phyloP scores from a whole-genome alignment of 2,888 invertebrate species.

The Drosophila mulleri region DNA sequence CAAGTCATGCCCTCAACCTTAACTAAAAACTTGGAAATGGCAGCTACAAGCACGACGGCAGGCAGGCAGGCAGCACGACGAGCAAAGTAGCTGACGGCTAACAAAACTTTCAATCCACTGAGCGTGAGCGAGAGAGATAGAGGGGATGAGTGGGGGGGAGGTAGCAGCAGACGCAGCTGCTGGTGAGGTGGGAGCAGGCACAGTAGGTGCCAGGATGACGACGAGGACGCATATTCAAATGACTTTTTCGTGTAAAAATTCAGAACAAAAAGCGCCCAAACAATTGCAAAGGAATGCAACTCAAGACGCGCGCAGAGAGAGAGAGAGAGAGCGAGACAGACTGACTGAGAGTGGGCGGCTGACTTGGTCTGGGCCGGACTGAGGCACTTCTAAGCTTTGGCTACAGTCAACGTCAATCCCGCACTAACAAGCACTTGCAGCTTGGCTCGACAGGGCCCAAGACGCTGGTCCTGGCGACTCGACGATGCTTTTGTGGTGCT shows the following conservation, averaged over 20 bases:
- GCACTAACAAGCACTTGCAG: conserved; percentile 76
- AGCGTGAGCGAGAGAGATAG: conserved; percentile 16
- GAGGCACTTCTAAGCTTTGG: conserved; percentile 65
- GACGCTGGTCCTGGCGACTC: conserved; percentile 43
- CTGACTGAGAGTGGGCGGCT: conserved; percentile 2
- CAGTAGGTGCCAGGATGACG: conserved; percentile 1
- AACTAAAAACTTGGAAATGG: conserved; percentile 44
- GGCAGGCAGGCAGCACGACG: conserved; percentile 30
- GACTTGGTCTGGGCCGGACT: conserved; percentile 16
- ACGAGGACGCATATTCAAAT: conserved; percentile 75
- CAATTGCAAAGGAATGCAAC: conserved; percentile 79
- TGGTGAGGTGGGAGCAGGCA: neutral
- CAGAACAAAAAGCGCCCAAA: conserved; percentile 71
- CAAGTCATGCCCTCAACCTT: conserved; percentile 79
- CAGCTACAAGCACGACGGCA: conserved; percentile 17
- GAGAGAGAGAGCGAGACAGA: neutral
- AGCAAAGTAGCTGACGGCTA: conserved; percentile 76
- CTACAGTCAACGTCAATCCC: conserved; percentile 73
- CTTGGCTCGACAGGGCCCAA: conserved; percentile 61
- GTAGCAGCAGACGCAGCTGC: neutral
- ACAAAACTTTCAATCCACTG: conserved; percentile 74
- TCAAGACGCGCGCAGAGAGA: conserved; percentile 42
- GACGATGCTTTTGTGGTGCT: conserved; percentile 67
- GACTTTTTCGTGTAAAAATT: conserved; percentile 81
- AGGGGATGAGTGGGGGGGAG: conserved; percentile 17